Evolutionary conservation across 2,888 invertebrate genomes (phyloP), one percentile per base, ranked within the genome.

Genomic region (Leptopilina drosophilae): DNA sequence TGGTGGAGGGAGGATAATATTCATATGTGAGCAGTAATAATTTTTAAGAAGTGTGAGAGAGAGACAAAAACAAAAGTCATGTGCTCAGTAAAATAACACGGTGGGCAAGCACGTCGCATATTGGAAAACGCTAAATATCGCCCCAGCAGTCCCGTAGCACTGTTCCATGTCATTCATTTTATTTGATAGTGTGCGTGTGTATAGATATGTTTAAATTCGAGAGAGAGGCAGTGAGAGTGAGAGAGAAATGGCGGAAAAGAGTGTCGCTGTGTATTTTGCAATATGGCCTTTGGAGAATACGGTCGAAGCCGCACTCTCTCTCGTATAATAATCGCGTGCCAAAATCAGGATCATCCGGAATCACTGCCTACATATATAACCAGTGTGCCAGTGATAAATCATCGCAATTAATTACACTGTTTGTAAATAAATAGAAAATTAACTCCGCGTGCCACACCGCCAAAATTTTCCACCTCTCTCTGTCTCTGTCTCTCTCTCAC

Each of bases 71-170:
- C 69, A 81, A 81, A 81, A 81, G 78, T 49, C 62, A 66, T 66
- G 78, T 64, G 77, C 15, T 77, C 77, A 67, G 79, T 77, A 81
- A 78, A 80, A 82, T 81, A 81, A 81, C 82, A 76, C 69, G 78
- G 76, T 79, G 62, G 62, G 64, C 33, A 33, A 77, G 84, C 80
- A 82, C 81, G 82, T 84, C 81, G 82, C 81, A 83, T 89, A 88
- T 90, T 85, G 90, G 89, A 89, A 89, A 90, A 89, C 89, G 87
- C 86, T 89, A 90, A 89, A 90, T 88, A 89, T 88, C 85, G 84
- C 3, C 49, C 80, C 83, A 82, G 83, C 84, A 78, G 81, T 82
- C 83, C 82, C 82, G 84, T 81, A 85, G 84, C 84, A 82, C 82
- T 84, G 87, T 86, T 88, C 85, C 83, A 83, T 84, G 87, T 88